These are phyloP conservation scores for Trematocara macrostoma DNA, from an alignment of 2,113 vertebrate genomes.

Conservation along the genomic window DNA sequence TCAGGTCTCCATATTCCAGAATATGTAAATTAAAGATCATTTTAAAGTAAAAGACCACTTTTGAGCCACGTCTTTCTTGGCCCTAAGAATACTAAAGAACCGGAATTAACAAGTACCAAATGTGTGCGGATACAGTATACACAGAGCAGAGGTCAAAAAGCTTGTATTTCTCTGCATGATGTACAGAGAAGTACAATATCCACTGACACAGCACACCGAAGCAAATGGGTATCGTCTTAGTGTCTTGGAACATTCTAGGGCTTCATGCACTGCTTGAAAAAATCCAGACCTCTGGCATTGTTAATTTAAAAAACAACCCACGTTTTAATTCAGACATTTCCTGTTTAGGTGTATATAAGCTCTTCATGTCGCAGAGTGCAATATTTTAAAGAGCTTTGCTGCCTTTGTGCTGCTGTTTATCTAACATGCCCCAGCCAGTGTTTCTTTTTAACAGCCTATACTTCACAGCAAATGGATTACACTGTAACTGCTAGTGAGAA, in stretches of 20 bases:
- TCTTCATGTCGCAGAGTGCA: not conserved
- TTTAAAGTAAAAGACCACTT: too few relatives aligned
- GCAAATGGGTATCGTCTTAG: not conserved
- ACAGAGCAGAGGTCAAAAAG: not conserved
- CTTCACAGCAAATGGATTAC: slow-evolving; percentile 33
- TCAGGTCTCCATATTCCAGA: too few relatives aligned
- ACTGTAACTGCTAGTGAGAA: slow-evolving; percentile 38
- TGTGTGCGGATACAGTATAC: not conserved
- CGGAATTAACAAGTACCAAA: too few relatives aligned
- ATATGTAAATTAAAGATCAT: too few relatives aligned
- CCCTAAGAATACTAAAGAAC: too few relatives aligned
- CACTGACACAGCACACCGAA: not conserved
- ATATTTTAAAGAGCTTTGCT: not conserved
- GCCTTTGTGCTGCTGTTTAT: not conserved
- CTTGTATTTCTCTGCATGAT: not conserved
- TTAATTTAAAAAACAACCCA: slow-evolving; percentile 20
- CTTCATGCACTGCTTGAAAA: slow-evolving; percentile 3
- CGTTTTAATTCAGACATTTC: slow-evolving; percentile 9
- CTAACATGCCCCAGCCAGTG: not conserved
- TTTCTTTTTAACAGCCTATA: slow-evolving; percentile 28
- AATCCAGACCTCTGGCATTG: slow-evolving; percentile 7
- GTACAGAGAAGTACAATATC: slow-evolving; percentile 6
- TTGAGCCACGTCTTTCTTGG: too few relatives aligned
- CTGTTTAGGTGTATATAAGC: not conserved
- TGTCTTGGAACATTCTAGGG: slow-evolving; percentile 10